Base-by-base conservation (phyloP, 2,797 vertebrate species). In the Danio tinwini region DNA sequence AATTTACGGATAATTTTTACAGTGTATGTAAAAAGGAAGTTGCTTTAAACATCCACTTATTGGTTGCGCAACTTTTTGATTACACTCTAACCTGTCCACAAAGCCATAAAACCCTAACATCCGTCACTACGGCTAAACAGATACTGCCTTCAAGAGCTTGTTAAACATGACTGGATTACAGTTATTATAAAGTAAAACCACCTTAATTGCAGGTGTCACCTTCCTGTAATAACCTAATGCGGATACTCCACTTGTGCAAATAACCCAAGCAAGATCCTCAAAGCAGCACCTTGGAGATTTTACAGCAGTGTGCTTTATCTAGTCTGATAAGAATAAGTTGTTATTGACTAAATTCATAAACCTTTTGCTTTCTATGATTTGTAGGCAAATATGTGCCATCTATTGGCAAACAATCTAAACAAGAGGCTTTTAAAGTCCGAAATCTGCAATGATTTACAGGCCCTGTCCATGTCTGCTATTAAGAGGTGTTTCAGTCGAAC, bases 341-440 rank as follows among this genome's bases (percentile, higher is more conserved):
- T 50, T 86, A 82, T 81, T 86, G 79, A 85, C 81, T 47, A 42
- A 58, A 79, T 62, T 81, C 78, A 84, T 83, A 82, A 85, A 78
- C 59, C 44, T 9, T 11, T 6, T 5, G 7, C 62, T 72, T 64
- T 68, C 44, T 49, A 64, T 29, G 70, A 79, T 79, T 76, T 21
- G 8, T 69, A 14, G 29, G 84, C 74, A 87, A 85, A 84, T 71
- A 82, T 59, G 17, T 55, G 67, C 59, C 37, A 78, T 55, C 59
- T 69, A 50, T 75, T 13, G 13, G 56, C 80, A 80, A 85, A 80
- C 69, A 77, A 68, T 45, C 68, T 61, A 21, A 77, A 82, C 50
- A 47, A 81, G 78, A 63, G 29, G 29, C 29, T 29, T 29, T 29
- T 29, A 29, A 29, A 29, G 16, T 14, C 42, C n/a, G 29, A 64